Conservation (phyloP, 2,113 vertebrate genomes). For the Vulpes ferrilata region DNA sequence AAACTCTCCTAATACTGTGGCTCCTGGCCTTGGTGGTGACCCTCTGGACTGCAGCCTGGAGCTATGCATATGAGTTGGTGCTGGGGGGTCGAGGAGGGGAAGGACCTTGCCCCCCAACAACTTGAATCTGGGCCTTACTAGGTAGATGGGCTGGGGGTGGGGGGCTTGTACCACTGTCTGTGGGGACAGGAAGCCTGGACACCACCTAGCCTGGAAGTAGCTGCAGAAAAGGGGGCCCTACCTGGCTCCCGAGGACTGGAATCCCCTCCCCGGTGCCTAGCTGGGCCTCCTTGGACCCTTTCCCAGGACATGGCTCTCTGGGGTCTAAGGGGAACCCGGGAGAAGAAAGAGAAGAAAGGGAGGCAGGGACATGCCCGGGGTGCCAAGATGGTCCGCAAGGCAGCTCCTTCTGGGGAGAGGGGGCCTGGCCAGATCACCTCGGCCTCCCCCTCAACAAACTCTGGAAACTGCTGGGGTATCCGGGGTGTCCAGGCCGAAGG, state of each 20-base stretch:
- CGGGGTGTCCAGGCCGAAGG: not conserved
- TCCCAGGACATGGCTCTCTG: not conserved
- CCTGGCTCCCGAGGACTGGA: not conserved
- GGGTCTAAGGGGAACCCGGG: not conserved
- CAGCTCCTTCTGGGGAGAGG: not conserved
- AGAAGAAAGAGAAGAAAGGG: not conserved
- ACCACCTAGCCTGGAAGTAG: not conserved
- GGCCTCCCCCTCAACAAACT: not conserved
- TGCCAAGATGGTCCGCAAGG: not conserved
- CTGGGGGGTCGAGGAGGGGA: not conserved
- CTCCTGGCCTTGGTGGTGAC: not conserved
- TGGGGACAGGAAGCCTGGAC: not conserved
- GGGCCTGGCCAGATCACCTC: not conserved
- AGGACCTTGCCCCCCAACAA: not conserved
- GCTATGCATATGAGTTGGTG: too few species aligned
- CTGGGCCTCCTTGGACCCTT: not conserved
- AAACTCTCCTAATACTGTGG: constrained; percentile 9
- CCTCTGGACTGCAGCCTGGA: not conserved
- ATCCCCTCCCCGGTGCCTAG: not conserved
- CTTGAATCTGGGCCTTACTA: not conserved
- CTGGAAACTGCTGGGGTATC: not conserved
- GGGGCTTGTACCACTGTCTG: not conserved
- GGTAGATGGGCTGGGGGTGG: not conserved
- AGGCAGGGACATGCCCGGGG: not conserved
- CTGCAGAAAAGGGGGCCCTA: not conserved